Conservation (phyloP, 2,113 vertebrate genomes). For the Zosterops pallidus region DNA sequence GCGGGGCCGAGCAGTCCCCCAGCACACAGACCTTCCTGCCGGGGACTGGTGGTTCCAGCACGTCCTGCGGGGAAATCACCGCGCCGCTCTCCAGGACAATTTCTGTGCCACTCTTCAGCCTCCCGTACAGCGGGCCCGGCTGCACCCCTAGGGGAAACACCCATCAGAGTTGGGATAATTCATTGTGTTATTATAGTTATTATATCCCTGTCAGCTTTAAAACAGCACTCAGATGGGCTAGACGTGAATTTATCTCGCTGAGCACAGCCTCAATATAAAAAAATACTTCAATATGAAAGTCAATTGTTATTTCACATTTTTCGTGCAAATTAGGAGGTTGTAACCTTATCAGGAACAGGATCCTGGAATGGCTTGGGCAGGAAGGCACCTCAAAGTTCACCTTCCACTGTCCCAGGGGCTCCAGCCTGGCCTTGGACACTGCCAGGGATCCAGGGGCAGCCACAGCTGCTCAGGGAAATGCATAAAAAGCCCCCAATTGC, state of each 20-base stretch:
- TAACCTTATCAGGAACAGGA: too few relatives aligned
- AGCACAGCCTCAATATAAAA: fast-evolving
- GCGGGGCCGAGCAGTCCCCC: not conserved
- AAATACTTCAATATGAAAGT: too few relatives aligned
- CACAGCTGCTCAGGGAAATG: not conserved
- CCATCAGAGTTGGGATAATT: too few relatives aligned
- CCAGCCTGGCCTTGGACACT: not conserved
- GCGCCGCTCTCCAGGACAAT: constrained; percentile 79
- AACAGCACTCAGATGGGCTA: not conserved
- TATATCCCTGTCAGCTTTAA: too few relatives aligned
- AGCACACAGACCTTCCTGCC: constrained; percentile 80
- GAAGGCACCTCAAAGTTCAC: not conserved
- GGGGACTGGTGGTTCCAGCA: constrained; percentile 76
- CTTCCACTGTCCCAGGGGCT: not conserved
- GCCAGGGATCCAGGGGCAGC: not conserved
- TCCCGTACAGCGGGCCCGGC: constrained; percentile 86
- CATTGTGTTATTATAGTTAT: too few relatives aligned
- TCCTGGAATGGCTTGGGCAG: too few relatives aligned
- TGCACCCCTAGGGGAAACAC: constrained; percentile 78
- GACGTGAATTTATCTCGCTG: fast-evolving
- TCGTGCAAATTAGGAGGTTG: too few relatives aligned
- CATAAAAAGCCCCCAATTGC: too few relatives aligned
- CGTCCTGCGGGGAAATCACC: constrained; percentile 74
- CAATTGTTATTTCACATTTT: too few relatives aligned
- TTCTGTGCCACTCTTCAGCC: constrained; percentile 81